Conservation (phyloP, 2,113 vertebrate genomes). For the Taurulus bubalis region DNA sequence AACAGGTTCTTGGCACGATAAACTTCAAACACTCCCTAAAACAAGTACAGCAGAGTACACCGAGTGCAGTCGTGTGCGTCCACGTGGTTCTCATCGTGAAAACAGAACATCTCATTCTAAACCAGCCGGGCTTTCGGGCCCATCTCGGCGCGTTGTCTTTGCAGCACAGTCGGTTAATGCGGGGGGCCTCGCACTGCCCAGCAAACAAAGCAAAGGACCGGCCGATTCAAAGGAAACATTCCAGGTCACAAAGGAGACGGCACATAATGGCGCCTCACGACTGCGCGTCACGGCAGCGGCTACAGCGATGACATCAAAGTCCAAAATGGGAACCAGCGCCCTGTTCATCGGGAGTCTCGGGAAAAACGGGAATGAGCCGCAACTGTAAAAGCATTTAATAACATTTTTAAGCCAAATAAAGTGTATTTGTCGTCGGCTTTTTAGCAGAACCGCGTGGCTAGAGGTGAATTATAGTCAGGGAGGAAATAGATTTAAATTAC, state of each 20-base stretch:
- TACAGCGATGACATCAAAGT: constrained; percentile 8
- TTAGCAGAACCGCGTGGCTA: neutral
- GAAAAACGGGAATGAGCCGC: neutral
- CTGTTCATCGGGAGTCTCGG: neutral
- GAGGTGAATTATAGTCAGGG: neutral
- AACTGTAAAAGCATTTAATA: neutral
- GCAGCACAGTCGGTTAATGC: constrained; percentile 58
- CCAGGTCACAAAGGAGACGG: constrained; percentile 78
- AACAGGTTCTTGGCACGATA: neutral
- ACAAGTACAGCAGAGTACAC: neutral
- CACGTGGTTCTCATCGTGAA: too few relatives aligned
- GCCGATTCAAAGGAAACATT: constrained; percentile 67
- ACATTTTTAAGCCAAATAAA: neutral
- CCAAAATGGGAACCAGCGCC: neutral
- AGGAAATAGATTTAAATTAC: too few relatives aligned
- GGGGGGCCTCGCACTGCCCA: constrained; percentile 77
- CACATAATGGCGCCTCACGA: constrained; percentile 64
- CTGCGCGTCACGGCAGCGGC: constrained; percentile 21
- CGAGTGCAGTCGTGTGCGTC: neutral
- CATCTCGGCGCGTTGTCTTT: constrained; percentile 66
- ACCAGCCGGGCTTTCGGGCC: neutral
- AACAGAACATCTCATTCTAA: neutral
- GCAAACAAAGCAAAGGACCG: constrained; percentile 74
- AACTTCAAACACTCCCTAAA: neutral
- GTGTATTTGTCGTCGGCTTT: neutral